A percentile compares a stretch with the other conserved stretches of the same genome.
These are phyloP conservation scores for Lepilemur septentrionalis DNA, from an alignment of 2,797 vertebrate genomes.

Conservation along the genomic window DNA sequence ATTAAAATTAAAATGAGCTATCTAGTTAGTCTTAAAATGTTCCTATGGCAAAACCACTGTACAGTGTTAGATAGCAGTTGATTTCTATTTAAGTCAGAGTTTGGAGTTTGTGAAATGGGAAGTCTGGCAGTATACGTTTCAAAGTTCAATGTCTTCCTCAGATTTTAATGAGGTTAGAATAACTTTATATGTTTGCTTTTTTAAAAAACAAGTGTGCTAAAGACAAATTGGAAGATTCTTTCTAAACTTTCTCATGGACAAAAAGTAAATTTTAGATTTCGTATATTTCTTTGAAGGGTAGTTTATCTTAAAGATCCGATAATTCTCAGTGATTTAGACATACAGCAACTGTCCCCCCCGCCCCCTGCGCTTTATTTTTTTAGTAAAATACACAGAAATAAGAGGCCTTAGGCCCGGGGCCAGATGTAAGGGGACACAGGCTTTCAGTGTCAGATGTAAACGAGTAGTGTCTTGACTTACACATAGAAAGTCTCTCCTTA, in stretches of 20 bases:
- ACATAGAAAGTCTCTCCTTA: neutral
- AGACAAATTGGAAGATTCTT: neutral
- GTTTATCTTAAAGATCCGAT: conserved; percentile 14
- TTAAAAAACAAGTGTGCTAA: neutral
- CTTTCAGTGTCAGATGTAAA: neutral
- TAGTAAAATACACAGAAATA: neutral
- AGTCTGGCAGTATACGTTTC: neutral
- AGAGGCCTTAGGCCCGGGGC: neutral
- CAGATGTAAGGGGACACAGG: neutral
- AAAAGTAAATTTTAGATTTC: conserved; percentile 12
- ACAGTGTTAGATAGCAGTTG: neutral
- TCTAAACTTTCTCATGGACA: neutral
- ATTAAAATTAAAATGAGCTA: conserved; percentile 27
- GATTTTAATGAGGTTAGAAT: conserved; percentile 39
- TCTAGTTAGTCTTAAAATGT: neutral
- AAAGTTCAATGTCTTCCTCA: conserved; percentile 13
- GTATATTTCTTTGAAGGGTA: neutral
- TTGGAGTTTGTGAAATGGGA: neutral
- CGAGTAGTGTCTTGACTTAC: neutral
- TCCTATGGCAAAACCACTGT: neutral
- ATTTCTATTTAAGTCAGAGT: neutral
- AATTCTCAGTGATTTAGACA: neutral
- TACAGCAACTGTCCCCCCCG: neutral
- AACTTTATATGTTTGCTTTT: neutral
- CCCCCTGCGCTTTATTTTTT: neutral